These are phyloP conservation scores for Muscicapa adusta DNA, from an alignment of 2,113 vertebrate genomes.

Conservation along the genomic window DNA sequence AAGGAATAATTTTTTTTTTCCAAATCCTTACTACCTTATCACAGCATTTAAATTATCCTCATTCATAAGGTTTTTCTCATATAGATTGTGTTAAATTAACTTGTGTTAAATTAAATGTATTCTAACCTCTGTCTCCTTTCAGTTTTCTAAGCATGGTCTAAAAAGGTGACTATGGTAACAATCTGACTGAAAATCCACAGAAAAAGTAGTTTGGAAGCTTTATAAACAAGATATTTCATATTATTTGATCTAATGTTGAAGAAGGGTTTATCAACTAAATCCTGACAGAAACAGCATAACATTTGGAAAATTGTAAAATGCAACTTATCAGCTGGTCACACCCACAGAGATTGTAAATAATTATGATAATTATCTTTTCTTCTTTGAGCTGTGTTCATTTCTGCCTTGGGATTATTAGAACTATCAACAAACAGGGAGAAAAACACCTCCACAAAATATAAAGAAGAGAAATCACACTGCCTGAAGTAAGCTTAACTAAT, in stretches of 20 bases:
- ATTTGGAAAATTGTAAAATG: not conserved
- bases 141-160: not conserved
- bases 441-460: not conserved
- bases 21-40: not conserved
- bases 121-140: not conserved
- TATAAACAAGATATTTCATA: not conserved
- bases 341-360: not conserved
- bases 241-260: not conserved
- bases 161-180: accelerated
- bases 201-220: not conserved
- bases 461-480: not conserved
- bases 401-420: not conserved
- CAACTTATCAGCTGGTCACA: not conserved
- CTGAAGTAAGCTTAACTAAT: not conserved
- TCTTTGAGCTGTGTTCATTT: not conserved
- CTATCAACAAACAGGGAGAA: not conserved
- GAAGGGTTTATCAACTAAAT: not conserved
- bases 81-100: not conserved
- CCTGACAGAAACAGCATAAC: not conserved
- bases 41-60: not conserved
- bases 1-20: not conserved
- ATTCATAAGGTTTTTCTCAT: not conserved
- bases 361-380: not conserved
- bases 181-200: not conserved
- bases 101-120: not conserved